phyloP scores from a whole-genome alignment of 2,888 invertebrate genomes.

The Dascillus cervinus region DNA sequence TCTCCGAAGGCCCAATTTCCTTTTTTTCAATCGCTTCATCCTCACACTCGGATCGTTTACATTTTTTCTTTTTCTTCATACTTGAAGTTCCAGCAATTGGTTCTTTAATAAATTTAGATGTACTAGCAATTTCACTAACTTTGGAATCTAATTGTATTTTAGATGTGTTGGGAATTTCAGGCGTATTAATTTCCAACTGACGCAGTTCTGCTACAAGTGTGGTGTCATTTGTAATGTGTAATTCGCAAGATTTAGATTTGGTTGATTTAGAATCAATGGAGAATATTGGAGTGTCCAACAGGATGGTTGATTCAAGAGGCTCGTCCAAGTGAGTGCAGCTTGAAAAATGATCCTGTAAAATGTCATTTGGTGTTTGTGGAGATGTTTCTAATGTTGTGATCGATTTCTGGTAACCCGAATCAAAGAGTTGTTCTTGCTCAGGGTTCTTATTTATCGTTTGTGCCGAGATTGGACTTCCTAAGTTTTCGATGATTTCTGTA shows the following conservation, averaged over 20 bases:
- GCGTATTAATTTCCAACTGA: neutral
- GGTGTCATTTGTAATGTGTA: neutral
- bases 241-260: neutral
- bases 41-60: conserved; percentile 1
- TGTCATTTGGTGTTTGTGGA: conserved; percentile 15
- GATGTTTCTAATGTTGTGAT: conserved; percentile 26
- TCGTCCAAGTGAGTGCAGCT: conserved; percentile 1
- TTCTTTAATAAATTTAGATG: conserved; percentile 5
- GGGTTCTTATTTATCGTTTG: neutral
- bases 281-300: neutral
- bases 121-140: neutral
- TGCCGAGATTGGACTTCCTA: neutral
- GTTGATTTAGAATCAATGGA: neutral
- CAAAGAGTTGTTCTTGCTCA: conserved; percentile 15
- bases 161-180: neutral
- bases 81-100: conserved; percentile 24
- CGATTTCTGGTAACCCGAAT: conserved; percentile 34
- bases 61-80: conserved; percentile 19
- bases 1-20: neutral
- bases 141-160: neutral
- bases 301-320: neutral
- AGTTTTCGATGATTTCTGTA: neutral
- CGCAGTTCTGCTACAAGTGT: too few species aligned
- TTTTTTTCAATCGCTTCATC: conserved; percentile 1
- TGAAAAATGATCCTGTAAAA: conserved; percentile 13